Evolutionary conservation across 2,113 vertebrate genomes (phyloP), one percentile per base, ranked within the genome.

Genomic region (Diadophis punctatus): DNA sequence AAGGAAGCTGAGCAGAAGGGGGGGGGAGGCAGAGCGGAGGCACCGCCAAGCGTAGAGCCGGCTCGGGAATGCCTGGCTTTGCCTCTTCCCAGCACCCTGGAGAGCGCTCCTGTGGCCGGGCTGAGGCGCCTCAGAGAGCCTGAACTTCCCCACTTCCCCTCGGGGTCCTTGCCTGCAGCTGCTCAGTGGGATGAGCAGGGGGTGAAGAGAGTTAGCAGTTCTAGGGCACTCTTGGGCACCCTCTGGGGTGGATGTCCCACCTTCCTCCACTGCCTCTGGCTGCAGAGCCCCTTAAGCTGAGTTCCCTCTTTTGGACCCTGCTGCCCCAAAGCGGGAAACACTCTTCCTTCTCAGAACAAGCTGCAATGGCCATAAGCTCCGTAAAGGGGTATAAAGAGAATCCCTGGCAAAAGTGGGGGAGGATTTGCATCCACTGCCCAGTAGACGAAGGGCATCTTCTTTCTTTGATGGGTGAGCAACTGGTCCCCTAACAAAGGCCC

Each of bases 31-130:
- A 9, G 74, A 80, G 63, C 30, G 14, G 14, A 34, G 63, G 14
- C 63, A 16, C 63, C n/a, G 0, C 30, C 63, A 16, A 27, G 9
- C 8, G 1, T 7, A 9, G 25, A 1, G 80, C 25, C 23, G 22
- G 39, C 34, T 10, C 8, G 18, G 34, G 74, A 39, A 39, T 80
- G 16, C 16, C 34, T 3, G 68, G 34, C 18, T 43, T 25, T 3
- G 11, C 51, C 39, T 34, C 30, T 23, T 92, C 87, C 91, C 87
- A 92, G 91, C 52, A 92, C 91, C 91, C 49, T 92, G 91, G 91
- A 92, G 91, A 92, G 91, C 91, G 43, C 68, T 85, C 46, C 87
- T 55, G 22, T 8, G 34, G 43, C 52, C n/a, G 30, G 63, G 63
- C 63, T 16, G 63, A 68, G 2, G 63, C 12, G 5, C 12, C 30